These are phyloP conservation scores for Hoplodrina ambigua DNA, from an alignment of 2,888 invertebrate species.

Conservation along the genomic window DNA sequence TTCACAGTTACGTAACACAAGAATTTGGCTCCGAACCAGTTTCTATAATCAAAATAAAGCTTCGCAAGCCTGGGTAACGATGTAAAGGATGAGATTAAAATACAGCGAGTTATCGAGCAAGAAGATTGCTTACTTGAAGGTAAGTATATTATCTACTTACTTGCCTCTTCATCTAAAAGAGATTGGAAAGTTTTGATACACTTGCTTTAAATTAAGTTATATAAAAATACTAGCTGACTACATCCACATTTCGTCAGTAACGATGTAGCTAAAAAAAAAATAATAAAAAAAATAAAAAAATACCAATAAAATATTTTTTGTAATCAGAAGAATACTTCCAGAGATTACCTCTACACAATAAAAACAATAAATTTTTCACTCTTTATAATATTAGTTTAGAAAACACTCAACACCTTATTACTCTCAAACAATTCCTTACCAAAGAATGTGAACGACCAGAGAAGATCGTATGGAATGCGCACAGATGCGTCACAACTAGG, in stretches of 20 bases:
- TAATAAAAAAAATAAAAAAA: too few species aligned
- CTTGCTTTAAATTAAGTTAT: not conserved
- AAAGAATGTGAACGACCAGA: slow-evolving; percentile 18
- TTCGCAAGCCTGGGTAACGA: not conserved
- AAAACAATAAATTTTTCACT: not conserved
- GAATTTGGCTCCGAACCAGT: slow-evolving; percentile 12
- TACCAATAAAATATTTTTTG: too few species aligned
- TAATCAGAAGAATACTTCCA: too few species aligned
- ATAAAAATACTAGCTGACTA: too few species aligned
- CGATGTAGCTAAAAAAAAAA: too few species aligned
- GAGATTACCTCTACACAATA: not conserved
- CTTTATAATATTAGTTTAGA: not conserved
- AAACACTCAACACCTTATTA: slow-evolving; percentile 13
- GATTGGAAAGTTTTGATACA: slow-evolving; percentile 6
- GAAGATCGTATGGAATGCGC: slow-evolving; percentile 32
- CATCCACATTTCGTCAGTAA: too few species aligned
- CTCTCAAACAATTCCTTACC: slow-evolving; percentile 18
- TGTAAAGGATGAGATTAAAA: slow-evolving; percentile 27
- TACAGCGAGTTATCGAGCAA: slow-evolving; percentile 12
- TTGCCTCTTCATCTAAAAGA: not conserved
- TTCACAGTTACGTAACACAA: not conserved
- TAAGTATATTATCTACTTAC: slow-evolving; percentile 1
- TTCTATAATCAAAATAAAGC: slow-evolving; percentile 16
- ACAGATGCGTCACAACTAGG: not conserved
- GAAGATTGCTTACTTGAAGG: not conserved